These are phyloP conservation scores for Glyphotaelius pellucidus DNA, from an alignment of 2,888 invertebrate genomes.

Conservation along the genomic window DNA sequence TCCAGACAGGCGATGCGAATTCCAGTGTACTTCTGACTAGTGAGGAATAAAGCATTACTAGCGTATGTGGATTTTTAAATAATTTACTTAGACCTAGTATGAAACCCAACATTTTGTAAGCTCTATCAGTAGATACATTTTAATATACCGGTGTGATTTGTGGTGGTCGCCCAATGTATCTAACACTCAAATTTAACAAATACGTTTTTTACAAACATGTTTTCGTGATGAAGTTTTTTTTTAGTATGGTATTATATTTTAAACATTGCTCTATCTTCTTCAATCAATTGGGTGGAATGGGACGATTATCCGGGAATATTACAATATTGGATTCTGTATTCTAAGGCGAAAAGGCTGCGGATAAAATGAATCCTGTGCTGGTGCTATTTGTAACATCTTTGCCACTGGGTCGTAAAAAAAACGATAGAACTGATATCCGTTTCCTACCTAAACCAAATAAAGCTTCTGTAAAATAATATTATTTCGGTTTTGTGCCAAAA, in stretches of 20 bases:
- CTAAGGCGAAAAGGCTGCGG: not conserved
- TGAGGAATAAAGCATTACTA: too few species aligned
- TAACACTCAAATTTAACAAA: not conserved
- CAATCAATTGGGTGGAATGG: not conserved
- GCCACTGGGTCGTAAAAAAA: constrained; percentile 3
- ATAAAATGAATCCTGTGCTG: not conserved
- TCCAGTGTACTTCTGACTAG: too few species aligned
- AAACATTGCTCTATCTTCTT: not conserved
- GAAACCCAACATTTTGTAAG: too few species aligned
- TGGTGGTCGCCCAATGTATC: not conserved
- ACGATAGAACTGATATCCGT: not conserved
- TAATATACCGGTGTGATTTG: not conserved
- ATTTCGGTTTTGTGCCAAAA: not conserved
- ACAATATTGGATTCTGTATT: constrained; percentile 36
- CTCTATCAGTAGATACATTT: too few species aligned
- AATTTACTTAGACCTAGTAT: too few species aligned
- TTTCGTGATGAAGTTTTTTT: not conserved
- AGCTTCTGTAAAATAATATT: not conserved
- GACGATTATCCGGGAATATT: constrained; percentile 30
- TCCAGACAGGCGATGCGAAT: too few species aligned
- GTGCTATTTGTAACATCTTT: constrained; percentile 21
- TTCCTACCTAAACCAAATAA: not conserved
- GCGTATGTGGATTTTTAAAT: too few species aligned
- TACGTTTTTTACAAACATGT: not conserved
- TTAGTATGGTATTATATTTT: not conserved